Conservation (phyloP, 2,888 invertebrate species). For the Pinctada fucata region DNA sequence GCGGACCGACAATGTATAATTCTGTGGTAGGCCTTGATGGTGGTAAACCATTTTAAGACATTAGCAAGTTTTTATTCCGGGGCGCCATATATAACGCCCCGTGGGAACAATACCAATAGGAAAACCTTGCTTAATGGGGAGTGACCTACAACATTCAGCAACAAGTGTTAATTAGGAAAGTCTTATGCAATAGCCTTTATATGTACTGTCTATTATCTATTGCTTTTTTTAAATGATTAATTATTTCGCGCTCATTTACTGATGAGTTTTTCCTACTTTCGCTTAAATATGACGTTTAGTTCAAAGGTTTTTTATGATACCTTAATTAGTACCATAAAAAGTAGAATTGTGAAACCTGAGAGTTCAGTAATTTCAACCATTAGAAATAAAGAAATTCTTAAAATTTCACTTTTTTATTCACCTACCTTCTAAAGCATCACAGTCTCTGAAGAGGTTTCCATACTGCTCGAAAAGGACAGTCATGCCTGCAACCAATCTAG, state of each 20-base stretch:
- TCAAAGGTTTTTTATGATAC: too few relatives aligned
- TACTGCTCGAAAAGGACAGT: constrained; percentile 63
- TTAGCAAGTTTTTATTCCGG: not conserved
- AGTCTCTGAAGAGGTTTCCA: constrained; percentile 68
- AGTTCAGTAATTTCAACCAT: too few relatives aligned
- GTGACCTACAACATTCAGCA: not conserved
- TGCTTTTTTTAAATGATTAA: too few relatives aligned
- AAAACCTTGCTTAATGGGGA: not conserved
- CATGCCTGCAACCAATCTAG: constrained; percentile 26
- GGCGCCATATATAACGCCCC: not conserved
- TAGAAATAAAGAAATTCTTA: too few relatives aligned
- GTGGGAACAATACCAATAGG: not conserved
- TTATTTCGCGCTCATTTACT: too few relatives aligned
- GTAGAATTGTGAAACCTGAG: too few relatives aligned
- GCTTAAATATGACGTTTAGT: too few relatives aligned
- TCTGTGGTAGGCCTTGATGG: not conserved
- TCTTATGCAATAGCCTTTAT: too few relatives aligned
- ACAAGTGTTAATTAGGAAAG: not conserved
- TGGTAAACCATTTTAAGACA: not conserved
- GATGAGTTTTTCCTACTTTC: too few relatives aligned
- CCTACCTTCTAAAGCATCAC: constrained; percentile 69
- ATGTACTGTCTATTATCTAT: too few relatives aligned
- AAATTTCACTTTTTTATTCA: too few relatives aligned
- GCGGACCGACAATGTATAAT: not conserved
- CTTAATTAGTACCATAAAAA: too few relatives aligned